A percentile compares a stretch with the other conserved stretches of the same genome.
Evolutionary conservation across 2,113 vertebrate genomes (phyloP).

Genomic region (Cephalopterus ornatus): DNA sequence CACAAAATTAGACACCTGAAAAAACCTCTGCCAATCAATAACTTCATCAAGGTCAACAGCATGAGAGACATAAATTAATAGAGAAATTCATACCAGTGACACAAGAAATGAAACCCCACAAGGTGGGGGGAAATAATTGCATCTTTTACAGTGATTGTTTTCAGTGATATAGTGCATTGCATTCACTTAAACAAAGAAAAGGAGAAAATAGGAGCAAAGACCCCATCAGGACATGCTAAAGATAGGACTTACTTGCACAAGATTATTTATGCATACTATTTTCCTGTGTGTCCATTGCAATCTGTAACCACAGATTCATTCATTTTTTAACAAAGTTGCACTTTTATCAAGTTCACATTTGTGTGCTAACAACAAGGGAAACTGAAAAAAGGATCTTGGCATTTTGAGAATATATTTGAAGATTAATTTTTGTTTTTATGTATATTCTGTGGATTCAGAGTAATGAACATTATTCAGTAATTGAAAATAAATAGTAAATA

Average conservation of each 20-base stretch:
- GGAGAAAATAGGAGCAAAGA: background rate
- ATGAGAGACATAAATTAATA: background rate
- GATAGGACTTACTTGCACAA: background rate
- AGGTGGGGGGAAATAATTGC: fast-evolving
- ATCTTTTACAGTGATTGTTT: background rate
- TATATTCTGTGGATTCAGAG: background rate
- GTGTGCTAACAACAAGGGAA: background rate
- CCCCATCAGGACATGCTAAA: background rate
- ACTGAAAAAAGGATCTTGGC: background rate
- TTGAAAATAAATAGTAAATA: background rate
- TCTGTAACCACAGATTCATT: background rate
- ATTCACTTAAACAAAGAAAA: background rate
- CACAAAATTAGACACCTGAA: background rate
- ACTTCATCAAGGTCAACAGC: background rate
- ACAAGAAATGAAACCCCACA: background rate
- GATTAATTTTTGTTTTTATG: background rate
- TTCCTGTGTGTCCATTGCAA: background rate
- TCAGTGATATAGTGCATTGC: background rate
- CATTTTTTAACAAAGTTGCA: background rate
- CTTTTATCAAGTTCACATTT: background rate
- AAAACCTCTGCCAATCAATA: background rate
- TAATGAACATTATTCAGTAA: background rate
- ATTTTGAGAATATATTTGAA: background rate
- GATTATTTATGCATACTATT: background rate
- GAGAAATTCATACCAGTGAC: background rate